Base-by-base conservation (phyloP, 1,140 invertebrate species). In the Zaprionus ornatus region DNA sequence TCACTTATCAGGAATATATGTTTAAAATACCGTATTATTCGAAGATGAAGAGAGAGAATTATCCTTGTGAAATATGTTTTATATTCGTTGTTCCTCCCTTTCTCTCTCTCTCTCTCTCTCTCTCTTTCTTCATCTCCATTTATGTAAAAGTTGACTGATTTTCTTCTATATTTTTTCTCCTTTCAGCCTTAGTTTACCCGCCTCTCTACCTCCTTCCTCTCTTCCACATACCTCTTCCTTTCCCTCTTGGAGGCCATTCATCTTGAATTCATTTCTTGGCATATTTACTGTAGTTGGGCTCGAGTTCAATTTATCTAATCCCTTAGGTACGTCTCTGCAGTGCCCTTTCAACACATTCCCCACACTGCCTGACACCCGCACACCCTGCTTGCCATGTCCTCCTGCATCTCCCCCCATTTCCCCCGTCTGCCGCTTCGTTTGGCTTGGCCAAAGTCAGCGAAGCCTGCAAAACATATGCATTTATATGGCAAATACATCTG, bases 401-500 rank as follows among this genome's bases (percentile, higher is more conserved):
- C 15, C 40, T n/a, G 13, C 59, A 29, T 27, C 42, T 23, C 0
- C 23, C 23, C 27, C 52, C 29, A 32, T 0, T 0, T 32, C 29
- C 57, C 48, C 48, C 37, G 55, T 54, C 64, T 50, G 4, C 27
- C 35, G 56, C 48, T 48, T 74, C 27, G 71, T 61, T 70, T 48
- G 21, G 32, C 62, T 57, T 52, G 66, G 65, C 59, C 66, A 69
- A 69, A 74, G 66, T 74, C 48, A 70, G 50, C 63, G 59, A 68
- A 63, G 73, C 73, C 60, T 75, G 73, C 73, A 60, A 71, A 75
- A 60, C 73, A 75, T 75, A 75, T 75, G 73, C 73, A 75, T 65
- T 75, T 71, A 60, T 64, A 71, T 52, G 25, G n/a, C 66, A 71
- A 54, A 19, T 64, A 60, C 67, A 75, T 32, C 32, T 64, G 68